Base-by-base conservation (phyloP, 1,140 invertebrate species). In the Vollenhovia emeryi region DNA sequence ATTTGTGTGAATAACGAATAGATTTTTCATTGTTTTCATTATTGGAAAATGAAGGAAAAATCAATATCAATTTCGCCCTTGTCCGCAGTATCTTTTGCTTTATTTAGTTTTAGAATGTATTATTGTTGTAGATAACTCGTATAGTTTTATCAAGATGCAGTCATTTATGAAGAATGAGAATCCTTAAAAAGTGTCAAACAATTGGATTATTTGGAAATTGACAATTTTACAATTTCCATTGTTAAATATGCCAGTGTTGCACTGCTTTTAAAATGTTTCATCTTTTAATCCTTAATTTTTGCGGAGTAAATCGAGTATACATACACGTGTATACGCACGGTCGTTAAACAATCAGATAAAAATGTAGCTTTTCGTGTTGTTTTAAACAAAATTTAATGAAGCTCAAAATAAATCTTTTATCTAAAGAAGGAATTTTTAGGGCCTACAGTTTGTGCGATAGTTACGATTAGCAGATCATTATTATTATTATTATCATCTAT, bases 401-500 rank as follows among this genome's bases (percentile, higher is more conserved):
- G 18, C 50, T 30, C 71, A n/a, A 80, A 80, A 55, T 80, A 43
- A 57, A 69, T 48, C 21, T 43, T 57, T 43, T 15, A 33, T 69
- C 18, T 36, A n/a, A 52, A 80, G 24, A 9, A 8, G 2, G 6
- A 36, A 43, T 80, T 78, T 75, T 80, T 82, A 82, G 36, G 9
- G 36, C 66, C 36, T 48, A 71, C 13, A 30, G 13, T 71, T 82
- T 71, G 18, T 71, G 24, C 36, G 18, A 57, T 40, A 43, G n/a
- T 79, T 52, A 21, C 15, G 13, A 64, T 50, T 50, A 78, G 24
- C 33, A 45, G 62, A 79, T 68, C n/a, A 62, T 59, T 30, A 59
- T 59, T 59, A 59, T 59, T 57, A 27, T 27, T 62, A 66, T 43
- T 82, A 69, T 80, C 71, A 50, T 71, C 36, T 71, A 57, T 71